Evolutionary conservation across 64 coral and sea anemone genomes (phyloP), one percentile per base, ranked within the genome.

Genomic region (Anthopleura sola): DNA sequence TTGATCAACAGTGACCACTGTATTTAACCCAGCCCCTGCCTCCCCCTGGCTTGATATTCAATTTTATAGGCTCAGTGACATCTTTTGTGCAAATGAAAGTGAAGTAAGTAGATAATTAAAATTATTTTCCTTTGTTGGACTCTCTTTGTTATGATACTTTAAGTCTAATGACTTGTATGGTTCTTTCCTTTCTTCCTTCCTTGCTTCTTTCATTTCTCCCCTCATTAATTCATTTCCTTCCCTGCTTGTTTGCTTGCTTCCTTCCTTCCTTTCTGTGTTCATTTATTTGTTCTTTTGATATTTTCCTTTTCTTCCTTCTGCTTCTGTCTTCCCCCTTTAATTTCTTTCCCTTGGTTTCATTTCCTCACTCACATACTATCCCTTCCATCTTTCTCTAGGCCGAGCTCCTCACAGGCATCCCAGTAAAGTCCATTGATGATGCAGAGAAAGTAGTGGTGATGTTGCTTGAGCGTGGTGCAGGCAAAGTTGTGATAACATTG

Each of bases 31-130:
- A 34, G 95, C 95, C 39, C 95, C 95, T 23, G 95, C 95, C 5
- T 91, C 86, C 18, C 75, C 95, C 2, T 98, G 95, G 95, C 57
- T 98, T 24, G 95, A 98, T 81, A 91, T 82, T 34, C 86, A 91
- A 53, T 98, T 91, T 84, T 98, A 98, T 83, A 94, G 88, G 60
- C 86, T 94, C 1, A 98, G 95, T 53, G 95, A 98, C 81, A 86
- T 98, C 20, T 98, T 98, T 78, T 98, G 95, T 89, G 95, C 92
- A 12, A 98, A 98, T 68, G 95, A 98, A 69, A 98, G 91, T 55
- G 95, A 98, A 89, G 95, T 98, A 80, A 91, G 66, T 68, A 19
- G 21, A 20, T 12, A n/a, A 17, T 53, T 17, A 53, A 44, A 3
- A 44, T 44, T 44, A 6, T 44, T 44, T 8, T 6, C 40, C 50